Evolutionary conservation across 2,888 invertebrate genomes (phyloP), one percentile per base, ranked within the genome.

Genomic region (Andricus curvator): DNA sequence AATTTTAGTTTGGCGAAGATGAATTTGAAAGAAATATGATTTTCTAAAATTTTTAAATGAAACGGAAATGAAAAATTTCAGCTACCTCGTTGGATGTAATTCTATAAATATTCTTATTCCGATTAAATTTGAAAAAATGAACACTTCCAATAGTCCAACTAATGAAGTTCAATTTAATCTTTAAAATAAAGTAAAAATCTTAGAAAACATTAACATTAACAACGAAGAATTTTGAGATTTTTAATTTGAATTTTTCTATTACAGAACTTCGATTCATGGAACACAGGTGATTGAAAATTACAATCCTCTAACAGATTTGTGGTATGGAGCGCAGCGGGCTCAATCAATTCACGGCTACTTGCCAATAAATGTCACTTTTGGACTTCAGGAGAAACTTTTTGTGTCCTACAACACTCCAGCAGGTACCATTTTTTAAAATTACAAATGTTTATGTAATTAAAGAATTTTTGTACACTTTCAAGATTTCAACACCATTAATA

Each of bases 291-390:
- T 93, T 74, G 92, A 93, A 92, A 93, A 84, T 91, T 95, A 95
- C 82, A 96, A 96, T 85, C 96, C 96, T 0, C 93, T 96, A 15
- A 92, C 95, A 0, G 94, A 95, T 86, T 93, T 95, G 0, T 95
- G 95, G 88, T 96, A 96, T 86, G 94, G 94, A 13, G 95, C 95
- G 1, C 94, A 95, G 33, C 94, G 96, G n/a, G 95, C 95, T 82
- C 95, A 96, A 87, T 96, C 96, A 0, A 91, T 96, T 80, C 95
- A 96, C 1, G 94, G 95, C 0, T 96, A 96, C 85, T 88, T 96
- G 6, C 96, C 96, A 0, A 93, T 95, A 85, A 95, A 95, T 85
- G 89, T 89, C 22, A 92, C 92, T 4, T 84, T 92, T 80, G 92
- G 92, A 65, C 80, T 91, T 51, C 87, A 89, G 20, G 89, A 91